Evolutionary conservation across 2,888 invertebrate species (phyloP), one percentile per base, ranked within the genome.

Genomic region (Mesoligia furuncula): DNA sequence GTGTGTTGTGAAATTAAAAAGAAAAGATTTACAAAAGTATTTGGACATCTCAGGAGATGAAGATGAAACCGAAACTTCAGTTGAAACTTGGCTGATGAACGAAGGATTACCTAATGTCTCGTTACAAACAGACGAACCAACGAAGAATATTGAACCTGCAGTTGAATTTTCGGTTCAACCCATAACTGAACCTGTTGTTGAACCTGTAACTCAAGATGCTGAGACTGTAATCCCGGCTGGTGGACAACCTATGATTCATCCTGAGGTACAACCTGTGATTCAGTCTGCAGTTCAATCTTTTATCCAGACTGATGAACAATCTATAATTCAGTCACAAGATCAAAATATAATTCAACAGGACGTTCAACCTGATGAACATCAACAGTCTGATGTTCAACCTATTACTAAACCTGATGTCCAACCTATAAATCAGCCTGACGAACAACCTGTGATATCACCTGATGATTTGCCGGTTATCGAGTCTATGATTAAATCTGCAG

Each of bases 1-100:
- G 83, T 94, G 94, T 88, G 73, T 75, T 20, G 93, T 96, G 2
- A 82, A 88, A 80, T 85, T 96, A 82, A 83, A 86, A 81, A 90
- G 85, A 77, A 75, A 83, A 64, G 67, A 85, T 54, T 36, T 79
- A 17, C 76, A 83, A 75, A 73, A 85, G 77, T 17, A 54, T 59
- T 39, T 39, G 4, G 6, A 42, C 20, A 31, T 54, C 13, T 48
- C 66, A n/a, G 1, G 51, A 45, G 48, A 73, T 54, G 71, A 64
- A 36, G 61, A 48, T 31, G 31, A 39, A 70, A 2, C n/a, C 2
- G 20, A 64, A 57, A 31, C 27, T 61, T 39, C 42, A 24, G n/a
- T 6, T 51, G 48, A 67, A 42, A 45, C 57, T 75, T 13, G 17
- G 65, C 20, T 27, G 24, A 31, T 20, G 11, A 45, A 70, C 42